Evolutionary conservation across 2,113 vertebrate genomes (phyloP).

Genomic region (Australoheros scitulus): DNA sequence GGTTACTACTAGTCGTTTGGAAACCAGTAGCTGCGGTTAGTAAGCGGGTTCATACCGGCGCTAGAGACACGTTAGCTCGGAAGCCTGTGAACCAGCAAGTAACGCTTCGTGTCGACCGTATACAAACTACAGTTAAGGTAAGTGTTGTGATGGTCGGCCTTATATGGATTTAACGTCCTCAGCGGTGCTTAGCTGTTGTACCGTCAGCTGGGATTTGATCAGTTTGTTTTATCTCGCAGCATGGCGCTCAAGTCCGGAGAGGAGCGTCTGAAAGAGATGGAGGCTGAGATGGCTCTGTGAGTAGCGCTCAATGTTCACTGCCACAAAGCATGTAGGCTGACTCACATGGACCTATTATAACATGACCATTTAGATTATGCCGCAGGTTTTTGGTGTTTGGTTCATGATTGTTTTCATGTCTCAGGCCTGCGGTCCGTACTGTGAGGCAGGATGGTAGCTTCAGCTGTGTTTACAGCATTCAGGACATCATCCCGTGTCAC

Average conservation of each 20-base stretch:
- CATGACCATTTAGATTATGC: rapidly evolving
- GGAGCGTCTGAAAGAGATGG: conserved; percentile 92
- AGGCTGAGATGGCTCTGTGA: conserved; percentile 96
- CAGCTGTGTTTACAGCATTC: too few relatives aligned
- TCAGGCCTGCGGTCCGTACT: rapidly evolving
- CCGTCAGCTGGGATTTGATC: not conserved
- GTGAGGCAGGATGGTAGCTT: too few relatives aligned
- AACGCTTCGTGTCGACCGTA: not conserved
- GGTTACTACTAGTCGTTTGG: not conserved
- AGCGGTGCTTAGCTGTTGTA: not conserved
- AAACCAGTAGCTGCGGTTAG: rapidly evolving
- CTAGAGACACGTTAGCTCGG: not conserved
- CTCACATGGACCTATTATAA: too few relatives aligned
- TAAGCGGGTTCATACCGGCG: not conserved
- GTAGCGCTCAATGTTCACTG: conserved; percentile 54
- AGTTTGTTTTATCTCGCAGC: conserved; percentile 33
- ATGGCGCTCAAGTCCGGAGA: conserved; percentile 88
- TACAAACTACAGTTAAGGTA: not conserved
- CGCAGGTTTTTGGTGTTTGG: rapidly evolving
- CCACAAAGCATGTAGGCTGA: not conserved
- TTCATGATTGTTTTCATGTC: not conserved
- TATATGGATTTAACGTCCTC: not conserved
- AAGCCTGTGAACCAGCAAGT: not conserved
- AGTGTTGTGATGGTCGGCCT: not conserved
- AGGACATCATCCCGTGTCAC: too few relatives aligned